These are phyloP conservation scores for Aratinga solstitialis DNA, from an alignment of 2,797 vertebrate species.

Conservation along the genomic window DNA sequence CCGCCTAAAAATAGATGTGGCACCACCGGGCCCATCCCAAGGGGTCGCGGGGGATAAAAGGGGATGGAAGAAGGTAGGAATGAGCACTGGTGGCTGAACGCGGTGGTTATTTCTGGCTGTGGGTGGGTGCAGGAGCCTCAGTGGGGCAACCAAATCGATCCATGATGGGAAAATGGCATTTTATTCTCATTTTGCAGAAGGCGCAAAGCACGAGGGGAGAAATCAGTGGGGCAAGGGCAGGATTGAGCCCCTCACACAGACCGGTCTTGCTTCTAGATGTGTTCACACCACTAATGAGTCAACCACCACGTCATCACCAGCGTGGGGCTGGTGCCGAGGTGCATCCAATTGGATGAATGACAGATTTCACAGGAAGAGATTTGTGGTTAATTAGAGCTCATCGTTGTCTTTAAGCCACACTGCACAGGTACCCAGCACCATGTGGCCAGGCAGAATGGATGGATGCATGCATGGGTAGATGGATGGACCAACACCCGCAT, in stretches of 20 bases:
- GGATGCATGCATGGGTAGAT: neutral
- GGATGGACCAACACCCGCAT: fast-evolving
- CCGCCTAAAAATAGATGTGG: neutral
- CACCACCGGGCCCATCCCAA: neutral
- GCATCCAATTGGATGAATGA: neutral
- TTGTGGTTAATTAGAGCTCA: neutral
- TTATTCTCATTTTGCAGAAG: neutral
- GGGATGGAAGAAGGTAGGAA: neutral
- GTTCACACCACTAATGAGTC: neutral
- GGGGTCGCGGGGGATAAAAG: fast-evolving
- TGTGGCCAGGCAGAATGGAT: neutral
- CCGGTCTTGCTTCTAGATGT: neutral
- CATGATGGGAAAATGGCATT: neutral
- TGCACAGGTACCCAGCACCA: fast-evolving
- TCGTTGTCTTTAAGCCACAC: neutral
- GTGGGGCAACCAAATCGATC: neutral
- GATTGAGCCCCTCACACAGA: neutral
- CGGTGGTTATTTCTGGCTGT: neutral
- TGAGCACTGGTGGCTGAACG: fast-evolving
- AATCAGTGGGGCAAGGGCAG: neutral
- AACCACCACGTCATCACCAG: neutral
- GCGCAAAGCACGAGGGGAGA: neutral
- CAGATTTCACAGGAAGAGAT: neutral
- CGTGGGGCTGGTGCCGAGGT: fast-evolving
- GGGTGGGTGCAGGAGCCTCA: neutral